phyloP scores from a whole-genome alignment of 2,888 invertebrate genomes.

The Mystacides longicornis region DNA sequence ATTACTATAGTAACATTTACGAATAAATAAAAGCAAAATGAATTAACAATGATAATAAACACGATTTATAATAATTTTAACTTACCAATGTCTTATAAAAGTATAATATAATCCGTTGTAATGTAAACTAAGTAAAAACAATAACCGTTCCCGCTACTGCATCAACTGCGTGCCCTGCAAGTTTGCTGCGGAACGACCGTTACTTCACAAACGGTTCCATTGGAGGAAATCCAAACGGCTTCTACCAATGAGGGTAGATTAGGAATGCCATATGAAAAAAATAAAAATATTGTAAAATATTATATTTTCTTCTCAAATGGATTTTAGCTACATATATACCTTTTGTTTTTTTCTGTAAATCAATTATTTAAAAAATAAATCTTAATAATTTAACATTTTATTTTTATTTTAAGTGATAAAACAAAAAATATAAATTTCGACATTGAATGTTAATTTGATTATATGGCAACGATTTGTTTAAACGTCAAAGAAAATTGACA shows the following conservation, averaged over 20 bases:
- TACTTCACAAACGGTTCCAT: constrained; percentile 9
- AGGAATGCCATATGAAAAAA: background rate
- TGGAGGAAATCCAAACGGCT: constrained; percentile 1
- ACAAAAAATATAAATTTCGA: too few species aligned
- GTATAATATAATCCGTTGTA: background rate
- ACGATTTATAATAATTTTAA: background rate
- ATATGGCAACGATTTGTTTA: too few species aligned
- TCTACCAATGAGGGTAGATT: background rate
- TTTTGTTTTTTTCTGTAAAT: too few species aligned
- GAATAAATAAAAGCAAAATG: background rate
- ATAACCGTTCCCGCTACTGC: constrained; percentile 14
- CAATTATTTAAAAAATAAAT: too few species aligned
- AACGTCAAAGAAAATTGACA: too few species aligned
- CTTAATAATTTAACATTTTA: too few species aligned
- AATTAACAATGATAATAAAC: background rate
- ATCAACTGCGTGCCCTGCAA: constrained; percentile 10
- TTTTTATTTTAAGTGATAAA: too few species aligned
- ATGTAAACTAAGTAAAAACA: constrained; percentile 8
- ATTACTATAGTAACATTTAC: background rate
- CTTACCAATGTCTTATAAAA: constrained; percentile 8
- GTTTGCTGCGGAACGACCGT: constrained; percentile 10
- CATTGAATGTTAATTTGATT: too few species aligned
- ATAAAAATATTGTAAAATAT: background rate
- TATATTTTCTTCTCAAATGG: too few species aligned
- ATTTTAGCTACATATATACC: too few species aligned